Evolutionary conservation across 2,797 vertebrate genomes (phyloP).

Genomic region (Acrocephalus scirpaceus): DNA sequence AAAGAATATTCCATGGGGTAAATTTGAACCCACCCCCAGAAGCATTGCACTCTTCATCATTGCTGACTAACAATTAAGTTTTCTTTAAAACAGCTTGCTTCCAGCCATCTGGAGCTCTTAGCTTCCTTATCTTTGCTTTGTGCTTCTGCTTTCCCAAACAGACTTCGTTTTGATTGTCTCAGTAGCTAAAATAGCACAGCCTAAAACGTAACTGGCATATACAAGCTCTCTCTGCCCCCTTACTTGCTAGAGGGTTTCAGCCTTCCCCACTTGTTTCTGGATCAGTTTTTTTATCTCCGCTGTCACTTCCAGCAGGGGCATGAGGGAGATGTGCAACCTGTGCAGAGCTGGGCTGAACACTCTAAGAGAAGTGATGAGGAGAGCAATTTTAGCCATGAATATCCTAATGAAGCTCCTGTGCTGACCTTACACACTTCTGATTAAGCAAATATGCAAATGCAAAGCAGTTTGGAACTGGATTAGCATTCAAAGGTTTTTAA

Average conservation of each 20-base stretch:
- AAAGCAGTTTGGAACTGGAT: constrained; percentile 47
- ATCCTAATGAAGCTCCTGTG: constrained; percentile 55
- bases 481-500: constrained; percentile 60
- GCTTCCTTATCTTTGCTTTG: background rate
- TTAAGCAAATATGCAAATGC: constrained; percentile 71
- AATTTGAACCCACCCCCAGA: background rate
- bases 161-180: background rate
- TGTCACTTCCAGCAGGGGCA: background rate
- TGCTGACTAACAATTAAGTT: background rate
- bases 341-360: background rate
- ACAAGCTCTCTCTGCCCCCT: background rate
- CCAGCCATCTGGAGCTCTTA: background rate
- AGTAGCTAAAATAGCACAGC: background rate
- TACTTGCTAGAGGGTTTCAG: background rate
- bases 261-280: background rate
- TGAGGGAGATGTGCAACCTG: background rate
- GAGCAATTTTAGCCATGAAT: constrained; percentile 62
- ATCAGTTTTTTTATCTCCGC: background rate
- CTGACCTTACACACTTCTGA: constrained; percentile 64
- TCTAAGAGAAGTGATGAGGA: constrained; percentile 45
- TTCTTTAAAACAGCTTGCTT: background rate
- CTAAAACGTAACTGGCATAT: background rate
- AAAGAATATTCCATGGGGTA: background rate
- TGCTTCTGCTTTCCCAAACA: background rate
- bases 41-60: background rate